Conservation (phyloP, 2,888 invertebrate genomes). For the Chymomyza amoena region DNA sequence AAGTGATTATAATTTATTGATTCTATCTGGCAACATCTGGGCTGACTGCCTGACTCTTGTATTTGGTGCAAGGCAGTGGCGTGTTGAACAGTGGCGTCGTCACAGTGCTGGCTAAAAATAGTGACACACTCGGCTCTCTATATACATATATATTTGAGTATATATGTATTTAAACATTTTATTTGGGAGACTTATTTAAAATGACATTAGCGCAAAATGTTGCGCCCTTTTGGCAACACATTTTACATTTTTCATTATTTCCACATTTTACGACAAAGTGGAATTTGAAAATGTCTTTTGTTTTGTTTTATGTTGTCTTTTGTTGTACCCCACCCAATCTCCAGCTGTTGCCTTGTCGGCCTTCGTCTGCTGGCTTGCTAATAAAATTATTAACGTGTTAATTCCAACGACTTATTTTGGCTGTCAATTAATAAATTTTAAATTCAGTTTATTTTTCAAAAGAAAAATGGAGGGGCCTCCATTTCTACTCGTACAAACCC, state of each 20-base stretch:
- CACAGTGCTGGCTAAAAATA: constrained; percentile 7
- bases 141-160: neutral
- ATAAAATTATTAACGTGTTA: constrained; percentile 74
- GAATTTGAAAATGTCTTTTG: constrained; percentile 58
- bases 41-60: neutral
- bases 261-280: constrained; percentile 64
- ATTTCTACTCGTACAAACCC: neutral
- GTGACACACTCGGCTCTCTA: neutral
- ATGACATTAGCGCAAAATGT: constrained; percentile 41
- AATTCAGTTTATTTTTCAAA: constrained; percentile 31
- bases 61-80: neutral
- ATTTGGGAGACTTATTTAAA: constrained; percentile 3
- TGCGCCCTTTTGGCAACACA: constrained; percentile 52
- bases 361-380: constrained; percentile 36
- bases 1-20: constrained; percentile 61
- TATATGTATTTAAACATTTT: constrained; percentile 2
- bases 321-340: constrained; percentile 8
- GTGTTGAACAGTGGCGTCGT: neutral
- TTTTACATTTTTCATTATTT: constrained; percentile 54
- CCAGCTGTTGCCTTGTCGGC: constrained; percentile 9
- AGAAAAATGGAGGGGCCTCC: neutral
- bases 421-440: constrained; percentile 73
- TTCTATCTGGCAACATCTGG: constrained; percentile 48
- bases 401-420: constrained; percentile 69
- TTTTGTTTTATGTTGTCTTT: constrained; percentile 25